phyloP scores from a whole-genome alignment of 2,888 invertebrate genomes.

The Trissolcus japonicus region DNA sequence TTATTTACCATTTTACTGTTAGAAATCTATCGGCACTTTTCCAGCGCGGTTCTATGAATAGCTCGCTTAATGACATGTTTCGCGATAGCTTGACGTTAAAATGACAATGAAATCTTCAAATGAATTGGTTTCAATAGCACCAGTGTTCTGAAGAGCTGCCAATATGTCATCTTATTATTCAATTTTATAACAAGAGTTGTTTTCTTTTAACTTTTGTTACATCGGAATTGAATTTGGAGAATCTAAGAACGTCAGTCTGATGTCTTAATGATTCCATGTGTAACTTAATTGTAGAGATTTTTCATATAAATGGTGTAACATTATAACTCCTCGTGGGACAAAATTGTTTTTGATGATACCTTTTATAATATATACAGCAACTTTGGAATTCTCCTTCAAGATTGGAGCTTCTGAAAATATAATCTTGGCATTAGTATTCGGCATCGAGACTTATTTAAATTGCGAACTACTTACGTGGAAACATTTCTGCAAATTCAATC shows the following conservation, averaged over 20 bases:
- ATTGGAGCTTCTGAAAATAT: slow-evolving; percentile 18
- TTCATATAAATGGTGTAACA: no score
- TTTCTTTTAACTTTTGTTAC: no score
- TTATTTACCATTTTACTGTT: slow-evolving; percentile 23
- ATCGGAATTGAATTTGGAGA: no score
- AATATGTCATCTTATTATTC: no score
- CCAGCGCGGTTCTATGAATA: slow-evolving; percentile 19
- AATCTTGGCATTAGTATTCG: slow-evolving; percentile 28
- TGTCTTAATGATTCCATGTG: no score
- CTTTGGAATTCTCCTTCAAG: no score
- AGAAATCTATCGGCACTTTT: slow-evolving; percentile 6
- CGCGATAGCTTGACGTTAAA: background rate
- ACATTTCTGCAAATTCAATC: slow-evolving; percentile 23
- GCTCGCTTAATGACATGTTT: slow-evolving; percentile 11
- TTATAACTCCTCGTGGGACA: background rate
- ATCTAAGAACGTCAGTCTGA: no score
- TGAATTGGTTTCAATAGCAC: no score
- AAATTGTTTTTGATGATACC: background rate
- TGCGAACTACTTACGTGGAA: slow-evolving; percentile 40
- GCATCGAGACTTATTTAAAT: slow-evolving; percentile 26
- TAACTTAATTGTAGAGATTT: no score
- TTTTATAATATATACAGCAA: background rate
- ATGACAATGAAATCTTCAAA: background rate
- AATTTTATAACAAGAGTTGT: no score
- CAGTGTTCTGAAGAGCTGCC: no score